phyloP scores from a whole-genome alignment of 2,797 vertebrate species.

The Rhynchotus rufescens region DNA sequence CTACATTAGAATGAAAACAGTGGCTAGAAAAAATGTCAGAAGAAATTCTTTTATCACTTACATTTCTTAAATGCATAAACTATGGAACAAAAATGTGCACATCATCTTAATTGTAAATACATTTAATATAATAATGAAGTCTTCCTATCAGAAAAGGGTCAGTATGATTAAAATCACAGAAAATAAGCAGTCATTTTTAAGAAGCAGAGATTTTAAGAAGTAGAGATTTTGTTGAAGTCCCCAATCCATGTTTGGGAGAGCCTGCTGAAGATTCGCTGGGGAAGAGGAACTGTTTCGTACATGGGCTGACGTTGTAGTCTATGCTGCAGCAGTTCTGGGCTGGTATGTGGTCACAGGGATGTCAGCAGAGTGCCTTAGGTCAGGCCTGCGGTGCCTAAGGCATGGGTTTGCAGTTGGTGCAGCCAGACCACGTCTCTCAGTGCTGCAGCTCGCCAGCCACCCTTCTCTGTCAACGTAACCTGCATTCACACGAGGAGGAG shows the following conservation, averaged over 20 bases:
- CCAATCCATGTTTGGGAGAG: neutral
- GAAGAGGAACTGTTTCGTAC: neutral
- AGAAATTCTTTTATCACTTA: neutral
- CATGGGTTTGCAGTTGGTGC: conserved; percentile 16
- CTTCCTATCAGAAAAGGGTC: neutral
- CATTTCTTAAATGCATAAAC: neutral
- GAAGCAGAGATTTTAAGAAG: neutral
- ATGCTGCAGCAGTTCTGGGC: neutral
- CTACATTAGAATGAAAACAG: neutral
- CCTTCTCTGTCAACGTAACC: conserved; percentile 7
- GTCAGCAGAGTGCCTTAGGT: conserved; percentile 35
- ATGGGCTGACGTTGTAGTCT: neutral
- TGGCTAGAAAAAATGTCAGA: neutral
- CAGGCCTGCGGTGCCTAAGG: conserved; percentile 20
- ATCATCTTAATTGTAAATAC: neutral
- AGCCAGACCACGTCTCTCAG: conserved; percentile 35
- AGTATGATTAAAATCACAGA: neutral
- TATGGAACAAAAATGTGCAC: neutral
- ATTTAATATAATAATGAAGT: neutral
- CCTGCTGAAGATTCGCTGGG: neutral
- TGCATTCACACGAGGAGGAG: neutral
- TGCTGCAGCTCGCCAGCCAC: neutral
- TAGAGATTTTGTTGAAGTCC: neutral
- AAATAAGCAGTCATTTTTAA: neutral
- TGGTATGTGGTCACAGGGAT: neutral